phyloP scores from a whole-genome alignment of 1,140 invertebrate species.

The Bathynomus jamesi region DNA sequence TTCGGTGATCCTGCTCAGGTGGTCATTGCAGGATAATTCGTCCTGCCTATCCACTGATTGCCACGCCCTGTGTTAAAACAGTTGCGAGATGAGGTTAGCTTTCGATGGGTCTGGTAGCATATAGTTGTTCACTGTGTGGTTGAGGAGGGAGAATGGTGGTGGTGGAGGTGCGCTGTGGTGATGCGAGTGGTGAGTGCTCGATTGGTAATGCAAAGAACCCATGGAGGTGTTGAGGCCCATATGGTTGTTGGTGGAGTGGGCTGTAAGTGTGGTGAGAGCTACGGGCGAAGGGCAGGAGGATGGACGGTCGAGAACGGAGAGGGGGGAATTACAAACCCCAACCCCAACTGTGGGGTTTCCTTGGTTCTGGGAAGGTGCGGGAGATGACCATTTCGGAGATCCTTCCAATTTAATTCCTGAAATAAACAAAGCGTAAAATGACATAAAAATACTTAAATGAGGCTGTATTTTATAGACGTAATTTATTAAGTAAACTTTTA shows the following conservation, averaged over 20 bases:
- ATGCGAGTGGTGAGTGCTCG: constrained; percentile 30
- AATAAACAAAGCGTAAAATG: not conserved
- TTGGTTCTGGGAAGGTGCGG: constrained; percentile 17
- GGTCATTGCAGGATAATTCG: too few relatives aligned
- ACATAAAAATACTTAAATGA: not conserved
- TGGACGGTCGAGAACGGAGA: constrained; percentile 32
- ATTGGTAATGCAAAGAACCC: constrained; percentile 22
- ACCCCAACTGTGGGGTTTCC: constrained; percentile 16
- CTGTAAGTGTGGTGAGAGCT: constrained; percentile 37
- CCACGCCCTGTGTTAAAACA: constrained; percentile 25
- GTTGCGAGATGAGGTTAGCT: constrained; percentile 36
- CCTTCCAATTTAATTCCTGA: constrained; percentile 34
- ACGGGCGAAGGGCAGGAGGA: constrained; percentile 34
- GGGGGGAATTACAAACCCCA: constrained; percentile 34
- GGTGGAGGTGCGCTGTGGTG: constrained; percentile 28
- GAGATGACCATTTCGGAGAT: constrained; percentile 35
- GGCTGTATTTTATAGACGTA: too few relatives aligned
- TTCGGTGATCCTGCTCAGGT: too few relatives aligned
- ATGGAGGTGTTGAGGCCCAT: constrained; percentile 9
- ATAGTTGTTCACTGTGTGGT: constrained; percentile 38
- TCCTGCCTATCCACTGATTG: too few relatives aligned
- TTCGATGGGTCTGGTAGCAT: constrained; percentile 36
- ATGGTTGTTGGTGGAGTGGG: constrained; percentile 25
- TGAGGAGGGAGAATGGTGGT: constrained; percentile 33
- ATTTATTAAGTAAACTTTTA: too few relatives aligned